These are phyloP conservation scores for Prolemur simus DNA, from an alignment of 2,113 vertebrate species.

Conservation along the genomic window DNA sequence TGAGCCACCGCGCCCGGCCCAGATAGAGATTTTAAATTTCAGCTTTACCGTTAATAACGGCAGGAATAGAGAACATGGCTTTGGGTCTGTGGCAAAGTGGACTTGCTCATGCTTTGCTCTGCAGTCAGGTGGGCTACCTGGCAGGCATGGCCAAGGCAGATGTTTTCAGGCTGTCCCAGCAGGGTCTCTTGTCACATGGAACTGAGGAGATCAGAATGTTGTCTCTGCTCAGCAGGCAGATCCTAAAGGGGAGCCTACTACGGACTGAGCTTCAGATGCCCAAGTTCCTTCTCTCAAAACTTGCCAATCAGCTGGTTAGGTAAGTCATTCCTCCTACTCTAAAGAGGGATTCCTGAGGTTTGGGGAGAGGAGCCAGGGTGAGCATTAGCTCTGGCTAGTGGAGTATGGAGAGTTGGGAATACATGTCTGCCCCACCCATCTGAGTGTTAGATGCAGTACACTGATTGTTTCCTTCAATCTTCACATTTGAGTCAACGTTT, in stretches of 20 bases:
- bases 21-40: neutral
- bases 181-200: neutral
- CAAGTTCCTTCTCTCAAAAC: neutral
- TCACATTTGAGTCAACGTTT: neutral
- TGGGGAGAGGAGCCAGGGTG: neutral
- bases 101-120: neutral
- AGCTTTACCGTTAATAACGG: neutral
- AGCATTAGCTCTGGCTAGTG: neutral
- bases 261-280: neutral
- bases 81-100: neutral
- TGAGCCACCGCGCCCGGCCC: too few relatives aligned
- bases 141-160: neutral
- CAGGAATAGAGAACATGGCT: neutral
- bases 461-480: neutral
- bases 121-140: neutral
- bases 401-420: neutral
- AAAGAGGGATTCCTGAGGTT: neutral
- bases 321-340: neutral
- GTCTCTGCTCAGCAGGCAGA: neutral
- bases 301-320: neutral
- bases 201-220: neutral
- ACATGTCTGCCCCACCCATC: accelerated
- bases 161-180: neutral
- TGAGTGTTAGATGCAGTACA: neutral
- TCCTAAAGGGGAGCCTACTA: neutral